A percentile compares a stretch with the other conserved stretches of the same genome.
These are phyloP conservation scores for Sebastes glaucus DNA, from an alignment of 2,797 vertebrate genomes.

Conservation along the genomic window DNA sequence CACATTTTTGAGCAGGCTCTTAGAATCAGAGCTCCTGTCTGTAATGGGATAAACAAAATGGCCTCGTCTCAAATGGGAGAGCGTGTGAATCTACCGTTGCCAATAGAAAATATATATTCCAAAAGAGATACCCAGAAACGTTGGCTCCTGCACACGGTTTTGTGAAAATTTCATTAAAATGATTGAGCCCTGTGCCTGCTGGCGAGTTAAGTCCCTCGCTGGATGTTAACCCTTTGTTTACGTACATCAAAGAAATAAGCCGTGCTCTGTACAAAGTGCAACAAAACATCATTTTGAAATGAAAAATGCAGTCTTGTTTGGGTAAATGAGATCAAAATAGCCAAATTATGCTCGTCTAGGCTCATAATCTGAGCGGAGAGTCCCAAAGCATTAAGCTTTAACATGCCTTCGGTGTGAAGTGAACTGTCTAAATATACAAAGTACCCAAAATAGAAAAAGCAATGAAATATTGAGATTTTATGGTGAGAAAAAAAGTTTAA, in stretches of 20 bases:
- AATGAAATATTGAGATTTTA: slow-evolving; percentile 38
- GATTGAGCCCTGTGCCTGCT: slow-evolving; percentile 37
- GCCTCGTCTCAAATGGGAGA: slow-evolving; percentile 20
- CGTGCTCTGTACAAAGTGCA: background rate
- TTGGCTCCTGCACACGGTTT: slow-evolving; percentile 17
- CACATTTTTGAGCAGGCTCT: slow-evolving; percentile 62
- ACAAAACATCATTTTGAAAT: background rate
- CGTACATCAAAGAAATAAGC: slow-evolving; percentile 4
- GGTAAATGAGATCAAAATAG: background rate
- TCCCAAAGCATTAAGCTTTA: background rate
- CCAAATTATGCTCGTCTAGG: background rate
- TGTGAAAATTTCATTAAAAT: slow-evolving; percentile 56
- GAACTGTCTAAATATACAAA: slow-evolving; percentile 19
- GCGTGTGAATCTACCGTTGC: slow-evolving; percentile 38
- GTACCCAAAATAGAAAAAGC: slow-evolving; percentile 36
- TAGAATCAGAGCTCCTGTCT: slow-evolving; percentile 48
- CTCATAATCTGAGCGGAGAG: background rate
- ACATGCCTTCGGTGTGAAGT: slow-evolving; percentile 2
- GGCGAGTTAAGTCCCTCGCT: slow-evolving; percentile 22
- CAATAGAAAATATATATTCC: slow-evolving; percentile 41
- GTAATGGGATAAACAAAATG: slow-evolving; percentile 69
- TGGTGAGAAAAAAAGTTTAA: background rate
- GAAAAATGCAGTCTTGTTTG: background rate
- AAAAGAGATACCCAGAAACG: slow-evolving; percentile 19
- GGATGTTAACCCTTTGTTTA: slow-evolving; percentile 36